Evolutionary conservation across 2,113 vertebrate species (phyloP), one percentile per base, ranked within the genome.

Genomic region (Sardina pilchardus): DNA sequence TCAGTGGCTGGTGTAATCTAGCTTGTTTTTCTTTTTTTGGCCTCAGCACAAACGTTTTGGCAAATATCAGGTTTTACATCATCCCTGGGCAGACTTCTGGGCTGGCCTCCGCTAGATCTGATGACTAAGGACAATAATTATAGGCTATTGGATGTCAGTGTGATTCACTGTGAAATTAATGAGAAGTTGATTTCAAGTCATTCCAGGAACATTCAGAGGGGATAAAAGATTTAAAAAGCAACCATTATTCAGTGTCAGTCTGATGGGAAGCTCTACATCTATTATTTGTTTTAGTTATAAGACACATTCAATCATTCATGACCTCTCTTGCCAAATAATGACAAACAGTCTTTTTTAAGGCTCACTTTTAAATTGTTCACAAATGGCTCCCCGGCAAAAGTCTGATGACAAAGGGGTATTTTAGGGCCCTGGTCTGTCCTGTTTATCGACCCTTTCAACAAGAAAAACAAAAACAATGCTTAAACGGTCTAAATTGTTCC

Each of bases 141-240:
- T 34, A 30, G 30, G n/a, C 63, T 71, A 71, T 71, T 71, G 63
- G 63, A 71, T 71, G 63, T 71, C 63, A 34, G 63, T 30, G 14
- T 34, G 26, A 71, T 71, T 71, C 26, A 71, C 26, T 12, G 63
- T 10, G 8, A 71, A 30, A 71, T 34, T 71, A 71, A 71, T 71
- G 14, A 71, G 26, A 30, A 30, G 63, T 71, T 71, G 26, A 71
- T 71, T 71, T 71, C 1, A 71, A 71, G 63, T 71, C 24, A 71
- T 71, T 71, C 26, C 26, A 3, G 63, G 63, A 71, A 71, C 63
- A 71, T 30, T 12, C 63, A 71, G 63, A 71, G 63, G 26, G n/a
- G 63, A 71, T 30, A 67, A 67, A 67, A n/a, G 48, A 10, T 71
- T 71, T 71, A 71, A 34, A 71, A 71, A 71, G 26, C 63, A 71